Evolutionary conservation across 30 jellyfish, hydroid and myxozoan genomes (phyloP), one percentile per base, ranked within the genome.

Genomic region (Aurelia sp.): DNA sequence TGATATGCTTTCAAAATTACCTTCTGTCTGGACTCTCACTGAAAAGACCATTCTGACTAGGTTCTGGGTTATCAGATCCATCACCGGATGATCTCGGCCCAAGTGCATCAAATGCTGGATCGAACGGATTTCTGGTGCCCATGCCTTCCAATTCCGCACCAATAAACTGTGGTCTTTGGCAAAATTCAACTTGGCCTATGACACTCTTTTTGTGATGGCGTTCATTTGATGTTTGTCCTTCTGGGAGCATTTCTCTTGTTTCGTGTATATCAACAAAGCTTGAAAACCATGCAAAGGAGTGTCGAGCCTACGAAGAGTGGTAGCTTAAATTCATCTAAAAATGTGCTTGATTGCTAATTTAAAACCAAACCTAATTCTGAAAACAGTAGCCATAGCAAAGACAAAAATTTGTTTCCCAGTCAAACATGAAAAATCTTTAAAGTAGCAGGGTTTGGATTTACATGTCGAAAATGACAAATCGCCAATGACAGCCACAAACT

Each of bases 1-100:
- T 9, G 15, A 44, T 10, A 2, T 44, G 15, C 15, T 0, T 5
- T 44, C 11, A 53, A 30, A 37, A 12, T 59, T 76, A 76, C 87
- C 88, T 63, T 27, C 94, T 61, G 58, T 74, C 94, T 1, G 94
- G 88, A 62, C 88, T 84, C 33, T 73, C 94, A 35, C 47, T 50
- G 30, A 62, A 64, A 22, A 60, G 58, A 4, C 27, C 75, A 35
- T 50, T 73, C 6, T 64, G 73, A 37, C 31, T 30, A n/a, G 67
- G 62, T 4, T 92, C 95, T 21, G 97, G 87, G 22, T 47, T 7
- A n/a, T 84, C 97, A 41, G 97, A 69, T 13, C 97, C 97, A 67
- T 91, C 97, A 22, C 96, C 97, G 48, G 89, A 51, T 10, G 87
- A 77, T 31, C 97, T 71, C 27, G 89, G 92, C 15, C 97, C 97